Evolutionary conservation across 2,113 vertebrate genomes (phyloP), one percentile per base, ranked within the genome.

Genomic region (Hippocampus comes): DNA sequence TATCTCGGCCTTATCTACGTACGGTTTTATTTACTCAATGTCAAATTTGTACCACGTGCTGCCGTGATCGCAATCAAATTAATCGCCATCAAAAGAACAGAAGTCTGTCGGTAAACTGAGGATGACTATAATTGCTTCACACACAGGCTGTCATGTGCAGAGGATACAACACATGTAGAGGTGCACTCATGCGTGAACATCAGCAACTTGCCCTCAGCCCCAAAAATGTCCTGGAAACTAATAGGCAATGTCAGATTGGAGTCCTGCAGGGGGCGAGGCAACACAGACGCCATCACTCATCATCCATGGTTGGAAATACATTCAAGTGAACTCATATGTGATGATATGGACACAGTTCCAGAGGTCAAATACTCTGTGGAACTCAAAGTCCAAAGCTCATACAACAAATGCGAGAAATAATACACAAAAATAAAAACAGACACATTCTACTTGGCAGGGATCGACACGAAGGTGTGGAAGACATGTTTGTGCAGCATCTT

Each of bases 151-250:
- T 34, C 25, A 18, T 2, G 14, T 9, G 0, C 2, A 15, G 27
- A 9, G 15, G 15, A 60, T 38, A 18, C 15, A 34, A 18, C 27
- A 30, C 27, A 17, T 70, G 18, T 27, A 53, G 9, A 42, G 2
- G 23, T 60, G 60, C 64, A 73, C 23, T 53, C 61, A 69, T 57
- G 41, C 38, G 42, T 65, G 63, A 75, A 78, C 68, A 84, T 85
- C 57, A 64, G 51, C 75, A 78, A 63, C 56, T 76, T 14, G 42
- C 63, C 21, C 11, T 2, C 9, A 43, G 18, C 38, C 38, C 78
- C 77, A 84, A 79, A 83, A 55, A 77, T 70, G 83, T 75, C 34
- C 67, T 72, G 67, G 27, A 59, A 60, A 21, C 77, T 70, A 81
- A 65, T 75, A 57, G 30, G 43, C 49, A 46, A 70, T 71, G 85